phyloP scores from a whole-genome alignment of 2,888 invertebrate species.

The Pterostichus madidus region DNA sequence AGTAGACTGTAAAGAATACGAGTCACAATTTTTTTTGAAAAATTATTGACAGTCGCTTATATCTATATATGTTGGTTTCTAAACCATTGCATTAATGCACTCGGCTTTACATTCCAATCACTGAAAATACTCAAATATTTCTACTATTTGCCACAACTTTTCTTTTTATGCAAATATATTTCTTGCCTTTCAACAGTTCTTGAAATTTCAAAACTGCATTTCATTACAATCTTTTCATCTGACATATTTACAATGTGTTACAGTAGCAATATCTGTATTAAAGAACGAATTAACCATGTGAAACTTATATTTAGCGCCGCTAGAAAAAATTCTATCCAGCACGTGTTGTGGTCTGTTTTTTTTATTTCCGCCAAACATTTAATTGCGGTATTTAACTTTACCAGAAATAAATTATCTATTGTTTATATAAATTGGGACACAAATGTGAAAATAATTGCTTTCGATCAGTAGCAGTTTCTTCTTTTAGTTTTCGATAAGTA shows the following conservation, averaged over 20 bases:
- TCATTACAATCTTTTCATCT: conserved; percentile 47
- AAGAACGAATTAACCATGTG: conserved; percentile 30
- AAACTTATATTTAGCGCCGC: conserved; percentile 17
- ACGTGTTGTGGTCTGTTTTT: conserved; percentile 20
- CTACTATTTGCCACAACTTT: too few relatives aligned
- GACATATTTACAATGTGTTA: conserved; percentile 45
- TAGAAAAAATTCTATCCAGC: conserved; percentile 15
- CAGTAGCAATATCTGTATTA: background rate
- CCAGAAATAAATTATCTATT: conserved; percentile 24
- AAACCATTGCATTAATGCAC: too few relatives aligned
- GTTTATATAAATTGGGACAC: conserved; percentile 28
- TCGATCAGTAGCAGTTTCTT: conserved; percentile 30
- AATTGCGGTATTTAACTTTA: conserved; percentile 33
- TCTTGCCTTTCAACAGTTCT: background rate
- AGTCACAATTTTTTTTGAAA: too few relatives aligned
- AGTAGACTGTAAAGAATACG: too few relatives aligned
- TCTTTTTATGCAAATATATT: conserved; percentile 2
- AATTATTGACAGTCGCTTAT: too few relatives aligned
- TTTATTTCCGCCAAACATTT: conserved; percentile 40
- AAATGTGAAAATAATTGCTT: conserved; percentile 54
- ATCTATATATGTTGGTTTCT: too few relatives aligned
- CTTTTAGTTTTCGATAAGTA: background rate
- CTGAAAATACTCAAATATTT: too few relatives aligned
- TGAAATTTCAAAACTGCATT: background rate
- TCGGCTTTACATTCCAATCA: too few relatives aligned